phyloP scores from a whole-genome alignment of 2,888 invertebrate genomes.

The Dynastes grantii region DNA sequence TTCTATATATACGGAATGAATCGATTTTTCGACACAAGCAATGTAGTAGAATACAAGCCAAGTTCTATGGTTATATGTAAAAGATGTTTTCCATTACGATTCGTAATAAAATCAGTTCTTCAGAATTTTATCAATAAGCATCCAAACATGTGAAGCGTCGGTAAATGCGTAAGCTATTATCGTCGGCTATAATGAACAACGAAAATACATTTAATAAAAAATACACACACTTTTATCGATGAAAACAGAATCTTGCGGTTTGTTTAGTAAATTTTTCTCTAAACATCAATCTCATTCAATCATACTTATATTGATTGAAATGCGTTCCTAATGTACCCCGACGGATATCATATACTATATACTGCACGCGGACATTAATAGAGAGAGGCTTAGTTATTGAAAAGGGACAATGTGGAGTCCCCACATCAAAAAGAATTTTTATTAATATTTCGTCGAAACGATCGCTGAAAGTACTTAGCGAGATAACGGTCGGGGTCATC shows the following conservation, averaged over 20 bases:
- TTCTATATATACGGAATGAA: too few relatives aligned
- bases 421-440: constrained; percentile 46
- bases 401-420: constrained; percentile 35
- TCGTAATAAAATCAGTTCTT: too few relatives aligned
- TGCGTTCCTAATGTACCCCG: constrained; percentile 35
- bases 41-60: too few relatives aligned
- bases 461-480: constrained; percentile 38
- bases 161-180: too few relatives aligned
- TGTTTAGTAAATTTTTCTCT: constrained; percentile 41
- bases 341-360: constrained; percentile 26
- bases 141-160: too few relatives aligned
- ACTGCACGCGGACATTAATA: constrained; percentile 28
- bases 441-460: constrained; percentile 47
- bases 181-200: background rate
- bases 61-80: too few relatives aligned
- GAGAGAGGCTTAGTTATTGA: constrained; percentile 40
- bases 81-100: too few relatives aligned
- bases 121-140: too few relatives aligned
- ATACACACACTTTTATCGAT: constrained; percentile 18
- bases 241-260: constrained; percentile 43
- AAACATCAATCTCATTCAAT: constrained; percentile 45
- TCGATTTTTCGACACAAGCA: too few relatives aligned
- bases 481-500: constrained; percentile 29
- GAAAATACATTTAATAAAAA: constrained; percentile 6
- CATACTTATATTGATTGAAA: constrained; percentile 40